Evolutionary conservation across 2,113 vertebrate genomes (phyloP).

Genomic region (Mus spicilegus): DNA sequence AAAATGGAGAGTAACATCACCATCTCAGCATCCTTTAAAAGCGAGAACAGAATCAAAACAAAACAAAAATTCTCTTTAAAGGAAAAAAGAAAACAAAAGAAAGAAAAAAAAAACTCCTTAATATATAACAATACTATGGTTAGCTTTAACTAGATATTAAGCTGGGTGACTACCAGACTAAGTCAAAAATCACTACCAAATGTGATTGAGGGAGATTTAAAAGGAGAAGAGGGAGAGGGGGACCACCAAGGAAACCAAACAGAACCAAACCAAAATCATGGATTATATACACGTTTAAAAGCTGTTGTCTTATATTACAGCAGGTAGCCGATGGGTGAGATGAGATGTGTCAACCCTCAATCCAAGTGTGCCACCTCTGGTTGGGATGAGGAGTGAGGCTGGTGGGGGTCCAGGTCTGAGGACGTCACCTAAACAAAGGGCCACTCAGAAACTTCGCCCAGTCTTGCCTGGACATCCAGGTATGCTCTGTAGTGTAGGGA

Average conservation of each 20-base stretch:
- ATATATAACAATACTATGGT: constrained; percentile 88
- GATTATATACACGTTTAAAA: constrained; percentile 92
- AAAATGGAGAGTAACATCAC: constrained; percentile 88
- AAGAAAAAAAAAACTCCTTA: constrained; percentile 82
- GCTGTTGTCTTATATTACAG: constrained; percentile 95
- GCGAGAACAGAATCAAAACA: constrained; percentile 86
- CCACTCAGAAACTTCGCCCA: constrained; percentile 97
- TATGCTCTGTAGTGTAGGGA: constrained; percentile 89
- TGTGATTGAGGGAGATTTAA: constrained; percentile 85
- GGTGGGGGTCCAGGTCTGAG: constrained; percentile 93
- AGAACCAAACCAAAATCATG: constrained; percentile 85
- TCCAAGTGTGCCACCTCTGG: constrained; percentile 90
- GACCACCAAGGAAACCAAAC: constrained; percentile 88
- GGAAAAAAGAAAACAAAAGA: constrained; percentile 50
- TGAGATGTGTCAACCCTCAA: constrained; percentile 89
- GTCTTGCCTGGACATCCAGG: constrained; percentile 97
- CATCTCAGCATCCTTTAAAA: constrained; percentile 91
- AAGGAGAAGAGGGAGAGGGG: constrained; percentile 74
- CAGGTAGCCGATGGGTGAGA: constrained; percentile 98
- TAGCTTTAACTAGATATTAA: constrained; percentile 87
- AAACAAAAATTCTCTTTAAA: constrained; percentile 65
- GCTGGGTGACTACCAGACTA: constrained; percentile 88
- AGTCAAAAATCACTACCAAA: constrained; percentile 87
- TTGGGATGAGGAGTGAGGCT: constrained; percentile 86
- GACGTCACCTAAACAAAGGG: constrained; percentile 95